A percentile compares a stretch with the other conserved stretches of the same genome.
These are phyloP conservation scores for Neodiprion pinetum DNA, from an alignment of 1,140 invertebrate genomes.

Conservation along the genomic window DNA sequence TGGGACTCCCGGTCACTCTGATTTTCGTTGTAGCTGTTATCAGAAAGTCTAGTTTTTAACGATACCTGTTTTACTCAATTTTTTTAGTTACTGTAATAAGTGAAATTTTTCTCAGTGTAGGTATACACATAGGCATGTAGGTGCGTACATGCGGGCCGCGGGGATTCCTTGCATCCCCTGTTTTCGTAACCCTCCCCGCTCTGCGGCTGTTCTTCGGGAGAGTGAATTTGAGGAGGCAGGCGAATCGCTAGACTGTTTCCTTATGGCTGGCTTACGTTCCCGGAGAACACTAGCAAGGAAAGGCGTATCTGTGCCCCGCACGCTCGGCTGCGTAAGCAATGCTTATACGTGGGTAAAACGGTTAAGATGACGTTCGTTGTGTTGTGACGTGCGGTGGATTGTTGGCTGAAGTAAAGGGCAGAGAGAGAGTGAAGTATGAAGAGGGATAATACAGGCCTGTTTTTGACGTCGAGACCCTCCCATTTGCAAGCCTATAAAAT, in stretches of 20 bases:
- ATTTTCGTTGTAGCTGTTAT: too few relatives aligned
- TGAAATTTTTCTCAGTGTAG: too few relatives aligned
- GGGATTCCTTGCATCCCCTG: too few relatives aligned
- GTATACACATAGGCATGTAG: too few relatives aligned
- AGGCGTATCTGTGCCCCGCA: too few relatives aligned
- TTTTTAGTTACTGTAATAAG: too few relatives aligned
- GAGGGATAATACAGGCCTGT: conserved; percentile 20
- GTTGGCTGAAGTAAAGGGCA: conserved; percentile 2
- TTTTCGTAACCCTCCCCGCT: too few relatives aligned
- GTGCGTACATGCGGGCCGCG: too few relatives aligned
- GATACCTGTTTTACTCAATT: too few relatives aligned
- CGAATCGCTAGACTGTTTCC: neutral
- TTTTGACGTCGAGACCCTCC: conserved; percentile 13
- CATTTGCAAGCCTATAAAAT: conserved; percentile 39
- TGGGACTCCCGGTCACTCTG: too few relatives aligned
- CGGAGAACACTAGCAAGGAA: too few relatives aligned
- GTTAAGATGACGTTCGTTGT: neutral
- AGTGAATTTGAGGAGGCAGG: neutral
- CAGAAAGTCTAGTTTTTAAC: too few relatives aligned
- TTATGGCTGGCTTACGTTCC: neutral
- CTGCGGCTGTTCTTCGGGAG: neutral
- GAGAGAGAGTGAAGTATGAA: neutral
- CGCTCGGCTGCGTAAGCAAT: neutral
- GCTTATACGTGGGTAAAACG: neutral
- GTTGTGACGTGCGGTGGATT: neutral